Evolutionary conservation across 2,797 vertebrate genomes (phyloP).

Genomic region (Tachyglossus aculeatus): DNA sequence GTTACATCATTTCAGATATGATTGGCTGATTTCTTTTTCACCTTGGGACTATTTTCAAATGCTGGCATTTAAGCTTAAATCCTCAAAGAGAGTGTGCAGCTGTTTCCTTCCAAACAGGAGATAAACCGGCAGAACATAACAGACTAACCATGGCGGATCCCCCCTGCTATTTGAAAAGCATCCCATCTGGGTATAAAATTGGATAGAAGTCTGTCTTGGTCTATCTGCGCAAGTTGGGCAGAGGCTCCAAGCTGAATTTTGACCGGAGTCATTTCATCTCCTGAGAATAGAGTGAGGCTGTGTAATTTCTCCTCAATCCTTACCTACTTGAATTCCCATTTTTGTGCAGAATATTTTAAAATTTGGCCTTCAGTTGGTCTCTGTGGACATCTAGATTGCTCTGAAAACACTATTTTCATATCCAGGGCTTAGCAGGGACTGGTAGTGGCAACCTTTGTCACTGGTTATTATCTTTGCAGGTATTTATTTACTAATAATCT

Average conservation of each 20-base stretch:
- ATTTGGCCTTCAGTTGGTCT: not conserved
- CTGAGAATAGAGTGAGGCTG: not conserved
- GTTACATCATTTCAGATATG: not conserved
- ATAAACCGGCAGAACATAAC: not conserved
- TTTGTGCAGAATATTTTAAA: not conserved
- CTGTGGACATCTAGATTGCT: not conserved
- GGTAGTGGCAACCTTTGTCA: too few species aligned
- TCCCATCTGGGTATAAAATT: conserved; percentile 6
- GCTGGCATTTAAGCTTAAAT: not conserved
- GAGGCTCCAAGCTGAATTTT: not conserved
- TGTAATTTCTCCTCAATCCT: not conserved
- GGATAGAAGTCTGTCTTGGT: not conserved
- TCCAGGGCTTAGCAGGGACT: too few species aligned
- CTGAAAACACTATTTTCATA: not conserved
- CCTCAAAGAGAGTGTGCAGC: not conserved
- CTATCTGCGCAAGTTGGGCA: not conserved
- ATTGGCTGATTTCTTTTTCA: conserved; percentile 9
- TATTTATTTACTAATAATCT: too few species aligned
- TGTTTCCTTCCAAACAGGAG: not conserved
- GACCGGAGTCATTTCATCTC: not conserved
- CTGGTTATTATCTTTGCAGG: too few species aligned
- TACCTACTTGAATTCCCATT: not conserved
- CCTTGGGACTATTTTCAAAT: conserved; percentile 4
- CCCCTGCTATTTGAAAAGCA: conserved; percentile 4
- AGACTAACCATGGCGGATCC: not conserved